Percentiles rank a stretch among this genome's conserved stretches.
These are phyloP conservation scores for Ditylenchus weischeri DNA, from an alignment of 2,888 invertebrate genomes.

Conservation along the genomic window DNA sequence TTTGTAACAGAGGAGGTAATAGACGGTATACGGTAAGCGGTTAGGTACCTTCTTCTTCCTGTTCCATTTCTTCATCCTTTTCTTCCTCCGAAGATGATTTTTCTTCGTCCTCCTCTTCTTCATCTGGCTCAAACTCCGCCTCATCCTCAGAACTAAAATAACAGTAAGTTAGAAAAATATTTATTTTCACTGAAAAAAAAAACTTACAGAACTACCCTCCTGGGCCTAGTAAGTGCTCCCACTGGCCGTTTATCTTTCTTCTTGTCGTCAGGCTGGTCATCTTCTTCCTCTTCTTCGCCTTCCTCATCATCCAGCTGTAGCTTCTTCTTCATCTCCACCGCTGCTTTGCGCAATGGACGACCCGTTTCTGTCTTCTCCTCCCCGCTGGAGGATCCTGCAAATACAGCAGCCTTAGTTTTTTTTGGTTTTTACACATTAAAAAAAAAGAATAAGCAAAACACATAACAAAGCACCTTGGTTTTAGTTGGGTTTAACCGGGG, in stretches of 20 bases:
- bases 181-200: background rate
- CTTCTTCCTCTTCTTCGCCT: slow-evolving; percentile 31
- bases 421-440: too few relatives aligned
- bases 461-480: too few relatives aligned
- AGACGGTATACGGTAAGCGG: too few relatives aligned
- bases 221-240: slow-evolving; percentile 7
- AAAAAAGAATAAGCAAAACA: too few relatives aligned
- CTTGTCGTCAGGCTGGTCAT: slow-evolving; percentile 6
- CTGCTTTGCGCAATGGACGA: slow-evolving; percentile 39
- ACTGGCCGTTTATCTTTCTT: background rate
- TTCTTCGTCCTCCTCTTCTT: slow-evolving; percentile 12
- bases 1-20: too few relatives aligned
- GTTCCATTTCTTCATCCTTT: slow-evolving; percentile 7
- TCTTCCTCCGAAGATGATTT: background rate
- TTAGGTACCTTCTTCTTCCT: slow-evolving; percentile 5
- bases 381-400: slow-evolving; percentile 14
- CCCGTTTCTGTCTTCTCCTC: slow-evolving; percentile 31
- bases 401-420: too few relatives aligned
- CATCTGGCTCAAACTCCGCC: slow-evolving; percentile 1
- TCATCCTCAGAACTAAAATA: too few relatives aligned
- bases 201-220: background rate
- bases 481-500: too few relatives aligned
- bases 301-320: slow-evolving; percentile 27
- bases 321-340: slow-evolving; percentile 32
- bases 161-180: background rate